Conservation (phyloP, 2,113 vertebrate genomes). For the Neodontobutis hainanensis region DNA sequence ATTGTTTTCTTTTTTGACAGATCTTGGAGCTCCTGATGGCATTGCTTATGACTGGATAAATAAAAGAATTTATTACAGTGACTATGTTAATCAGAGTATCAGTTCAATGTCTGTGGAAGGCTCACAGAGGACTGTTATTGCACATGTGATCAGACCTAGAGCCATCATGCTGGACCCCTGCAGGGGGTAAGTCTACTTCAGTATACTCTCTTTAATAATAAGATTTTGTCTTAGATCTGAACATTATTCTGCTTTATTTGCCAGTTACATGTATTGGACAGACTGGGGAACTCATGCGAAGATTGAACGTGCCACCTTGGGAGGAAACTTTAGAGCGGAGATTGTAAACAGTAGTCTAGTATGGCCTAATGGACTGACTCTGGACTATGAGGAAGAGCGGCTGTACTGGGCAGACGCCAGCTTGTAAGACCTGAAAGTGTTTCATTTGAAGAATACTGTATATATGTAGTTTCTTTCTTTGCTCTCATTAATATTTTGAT, state of each 20-base stretch:
- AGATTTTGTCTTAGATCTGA: conserved; percentile 6
- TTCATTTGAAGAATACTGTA: neutral
- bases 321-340: conserved; percentile 90
- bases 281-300: conserved; percentile 92
- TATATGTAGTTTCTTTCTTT: neutral
- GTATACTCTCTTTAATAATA: neutral
- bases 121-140: conserved; percentile 85
- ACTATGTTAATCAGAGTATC: conserved; percentile 93
- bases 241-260: conserved; percentile 3
- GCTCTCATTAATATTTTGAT: conserved; percentile 1
- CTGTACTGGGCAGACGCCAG: conserved; percentile 97
- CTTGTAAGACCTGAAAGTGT: conserved; percentile 82
- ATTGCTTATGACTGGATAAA: conserved; percentile 98
- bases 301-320: conserved; percentile 93
- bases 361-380: conserved; percentile 93
- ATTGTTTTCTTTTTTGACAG: conserved; percentile 70
- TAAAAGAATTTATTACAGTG: conserved; percentile 94
- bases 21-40: conserved; percentile 89
- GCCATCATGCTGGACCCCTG: conserved; percentile 94
- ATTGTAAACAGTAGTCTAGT: conserved; percentile 92
- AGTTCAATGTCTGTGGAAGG: conserved; percentile 92
- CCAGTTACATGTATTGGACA: conserved; percentile 98
- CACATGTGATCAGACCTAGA: conserved; percentile 87
- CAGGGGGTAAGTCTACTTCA: conserved; percentile 83
- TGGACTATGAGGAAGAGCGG: conserved; percentile 90